Conservation (phyloP, 2,797 vertebrate genomes). For the Carcharodon carcharias region DNA sequence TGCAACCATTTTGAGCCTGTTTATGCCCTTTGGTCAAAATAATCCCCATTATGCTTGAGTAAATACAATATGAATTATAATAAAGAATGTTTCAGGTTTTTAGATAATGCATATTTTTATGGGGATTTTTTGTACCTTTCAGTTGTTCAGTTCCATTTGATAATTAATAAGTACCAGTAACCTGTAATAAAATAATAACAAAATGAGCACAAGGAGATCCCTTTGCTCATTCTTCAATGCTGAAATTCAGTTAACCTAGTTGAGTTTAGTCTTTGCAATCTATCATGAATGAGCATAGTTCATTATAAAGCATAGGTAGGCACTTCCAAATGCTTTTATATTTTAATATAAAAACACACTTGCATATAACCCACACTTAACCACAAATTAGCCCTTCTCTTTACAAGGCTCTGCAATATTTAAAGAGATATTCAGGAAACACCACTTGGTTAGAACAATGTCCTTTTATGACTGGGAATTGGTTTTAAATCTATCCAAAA, state of each 20-base stretch:
- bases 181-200: background rate
- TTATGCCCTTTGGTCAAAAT: background rate
- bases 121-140: background rate
- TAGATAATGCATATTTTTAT: background rate
- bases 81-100: background rate
- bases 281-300: background rate
- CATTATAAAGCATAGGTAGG: constrained; percentile 14
- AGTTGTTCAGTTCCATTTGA: background rate
- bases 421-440: constrained; percentile 21
- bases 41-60: background rate
- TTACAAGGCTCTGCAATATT: constrained; percentile 27
- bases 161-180: background rate
- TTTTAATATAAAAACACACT: constrained; percentile 33
- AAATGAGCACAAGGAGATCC: background rate
- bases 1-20: background rate
- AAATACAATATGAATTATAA: background rate
- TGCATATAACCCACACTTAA: constrained; percentile 21
- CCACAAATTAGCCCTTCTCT: constrained; percentile 34
- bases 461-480: background rate
- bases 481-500: constrained; percentile 12
- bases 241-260: constrained; percentile 30
- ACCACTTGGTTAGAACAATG: constrained; percentile 14
- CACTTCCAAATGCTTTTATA: constrained; percentile 31
- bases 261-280: constrained; percentile 22
- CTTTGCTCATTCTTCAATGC: constrained; percentile 23